Base-by-base conservation (phyloP, 2,888 invertebrate species). In the Odontomyia ornata region DNA sequence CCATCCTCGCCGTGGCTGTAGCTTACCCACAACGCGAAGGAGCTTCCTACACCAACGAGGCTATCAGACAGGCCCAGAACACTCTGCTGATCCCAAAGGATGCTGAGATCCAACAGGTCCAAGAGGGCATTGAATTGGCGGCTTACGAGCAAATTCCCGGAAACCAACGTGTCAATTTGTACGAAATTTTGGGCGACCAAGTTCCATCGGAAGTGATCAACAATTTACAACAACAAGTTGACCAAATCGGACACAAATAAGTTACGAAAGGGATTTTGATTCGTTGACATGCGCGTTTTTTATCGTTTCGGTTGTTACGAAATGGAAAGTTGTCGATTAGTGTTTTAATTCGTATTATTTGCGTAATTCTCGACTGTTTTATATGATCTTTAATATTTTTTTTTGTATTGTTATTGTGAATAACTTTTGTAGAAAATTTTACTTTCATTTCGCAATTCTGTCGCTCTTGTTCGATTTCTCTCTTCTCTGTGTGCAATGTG, bases 81-180 rank as follows among this genome's bases (percentile, higher is more conserved):
- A 95, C 95, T 3, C 92, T 91, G 83, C 89, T 95, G 79, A 95
- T 95, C 82, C 95, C 95, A 18, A 93, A 93, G 85, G 94, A 95
- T 85, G 95, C 95, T 47, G 91, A 93, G 84, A 95, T 95, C 80
- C 95, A 95, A 87, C 94, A 94, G 86, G 93, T 93, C 0, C 93
- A 95, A 87, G 94, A 95, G 87, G 95, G 95, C 77, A 93, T 95
- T 80, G 94, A 95, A 87, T 87, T 95, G 83, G 94, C 93, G 2
- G 95, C 95, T 4, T 94, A 94, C 86, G 95, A 95, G 87, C 92
- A 93, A 80, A 95, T 95, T 83, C 95, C 95, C 83, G 94, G 92
- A 79, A 91, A 94, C 88, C 94, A 95, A 87, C 90, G 91, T 83
- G 93, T 95, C 86, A 93, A 95, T 86, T 89, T 95, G n/a, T 92